phyloP scores from a whole-genome alignment of 2,888 invertebrate species.

The Alcis repandata region DNA sequence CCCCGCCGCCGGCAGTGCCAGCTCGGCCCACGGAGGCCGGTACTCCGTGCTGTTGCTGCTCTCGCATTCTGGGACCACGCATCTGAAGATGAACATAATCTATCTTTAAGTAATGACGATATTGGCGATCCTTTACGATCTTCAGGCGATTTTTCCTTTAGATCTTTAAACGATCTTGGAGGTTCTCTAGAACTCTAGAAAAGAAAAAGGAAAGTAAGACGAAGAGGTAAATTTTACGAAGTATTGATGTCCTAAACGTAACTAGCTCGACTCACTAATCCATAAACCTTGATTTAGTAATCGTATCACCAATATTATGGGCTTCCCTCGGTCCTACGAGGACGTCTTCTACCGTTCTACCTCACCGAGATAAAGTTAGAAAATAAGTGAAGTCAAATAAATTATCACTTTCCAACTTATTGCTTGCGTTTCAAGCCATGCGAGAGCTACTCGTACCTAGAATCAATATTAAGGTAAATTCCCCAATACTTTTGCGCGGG shows the following conservation, averaged over 20 bases:
- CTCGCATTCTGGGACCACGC: slow-evolving; percentile 79
- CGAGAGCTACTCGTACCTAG: not conserved
- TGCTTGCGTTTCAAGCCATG: not conserved
- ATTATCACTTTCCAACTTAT: not conserved
- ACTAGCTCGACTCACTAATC: not conserved
- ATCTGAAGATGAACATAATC: slow-evolving; percentile 57
- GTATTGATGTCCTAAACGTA: not conserved
- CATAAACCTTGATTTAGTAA: not conserved
- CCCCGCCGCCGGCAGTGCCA: slow-evolving; percentile 58
- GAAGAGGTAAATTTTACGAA: too few species aligned
- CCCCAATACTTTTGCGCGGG: not conserved
- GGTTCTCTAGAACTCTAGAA: too few species aligned
- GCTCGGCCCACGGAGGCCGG: slow-evolving; percentile 66
- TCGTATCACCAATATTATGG: too few species aligned
- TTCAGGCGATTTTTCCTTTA: too few species aligned
- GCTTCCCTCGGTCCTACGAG: too few species aligned
- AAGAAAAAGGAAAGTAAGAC: too few species aligned
- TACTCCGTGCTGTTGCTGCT: slow-evolving; percentile 66
- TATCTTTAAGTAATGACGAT: not conserved
- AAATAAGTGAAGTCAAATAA: not conserved
- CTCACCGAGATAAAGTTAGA: not conserved
- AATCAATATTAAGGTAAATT: too few species aligned
- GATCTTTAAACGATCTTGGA: too few species aligned
- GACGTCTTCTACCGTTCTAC: not conserved
- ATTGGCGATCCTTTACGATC: too few species aligned